Conservation (phyloP, 2,888 invertebrate species). For the Limnephilus lunatus region DNA sequence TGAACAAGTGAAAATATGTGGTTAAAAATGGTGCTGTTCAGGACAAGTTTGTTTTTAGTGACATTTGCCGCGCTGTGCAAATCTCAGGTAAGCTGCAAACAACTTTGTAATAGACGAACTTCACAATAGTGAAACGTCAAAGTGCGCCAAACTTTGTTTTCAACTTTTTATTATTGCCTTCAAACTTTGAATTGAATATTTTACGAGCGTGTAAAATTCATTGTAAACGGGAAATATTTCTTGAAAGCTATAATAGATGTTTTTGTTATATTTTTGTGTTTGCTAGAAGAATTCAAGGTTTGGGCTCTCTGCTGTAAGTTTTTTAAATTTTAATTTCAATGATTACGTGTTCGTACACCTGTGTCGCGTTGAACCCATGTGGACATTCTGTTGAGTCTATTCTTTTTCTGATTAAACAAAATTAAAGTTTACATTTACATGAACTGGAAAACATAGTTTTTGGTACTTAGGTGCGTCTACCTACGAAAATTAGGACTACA, state of each 20-base stretch:
- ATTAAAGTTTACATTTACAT: background rate
- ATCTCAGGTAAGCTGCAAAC: constrained; percentile 57
- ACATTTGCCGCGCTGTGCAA: constrained; percentile 51
- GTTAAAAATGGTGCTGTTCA: constrained; percentile 62
- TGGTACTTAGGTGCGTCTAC: background rate
- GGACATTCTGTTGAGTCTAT: background rate
- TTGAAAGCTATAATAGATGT: background rate
- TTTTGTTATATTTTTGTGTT: background rate
- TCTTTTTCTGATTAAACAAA: background rate
- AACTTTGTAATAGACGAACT: constrained; percentile 24
- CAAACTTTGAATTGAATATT: background rate
- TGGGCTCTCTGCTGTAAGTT: background rate
- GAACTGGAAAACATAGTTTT: background rate
- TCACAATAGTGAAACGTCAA: constrained; percentile 40
- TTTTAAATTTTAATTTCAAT: background rate
- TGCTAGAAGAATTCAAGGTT: background rate
- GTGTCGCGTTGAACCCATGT: background rate
- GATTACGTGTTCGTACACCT: background rate
- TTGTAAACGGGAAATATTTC: background rate
- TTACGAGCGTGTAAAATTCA: background rate
- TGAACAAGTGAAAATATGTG: constrained; percentile 56
- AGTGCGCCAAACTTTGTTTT: constrained; percentile 36
- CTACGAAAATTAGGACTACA: background rate
- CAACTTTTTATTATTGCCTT: background rate
- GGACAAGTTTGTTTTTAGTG: constrained; percentile 59